phyloP scores from a whole-genome alignment of 2,113 vertebrate genomes.

The Colossoma macropomum region DNA sequence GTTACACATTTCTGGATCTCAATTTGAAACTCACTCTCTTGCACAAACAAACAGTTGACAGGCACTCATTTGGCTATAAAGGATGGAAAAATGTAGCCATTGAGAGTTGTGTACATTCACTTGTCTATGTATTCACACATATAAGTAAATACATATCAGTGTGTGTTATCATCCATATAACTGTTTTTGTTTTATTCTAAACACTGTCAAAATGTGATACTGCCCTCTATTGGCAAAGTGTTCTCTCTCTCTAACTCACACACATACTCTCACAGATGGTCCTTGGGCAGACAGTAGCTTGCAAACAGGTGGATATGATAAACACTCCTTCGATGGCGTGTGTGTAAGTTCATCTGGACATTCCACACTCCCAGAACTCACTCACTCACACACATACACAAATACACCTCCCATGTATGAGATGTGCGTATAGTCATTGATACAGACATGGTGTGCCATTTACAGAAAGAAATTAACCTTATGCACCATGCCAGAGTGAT shows the following conservation, averaged over 20 bases:
- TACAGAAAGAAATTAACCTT: too few species aligned
- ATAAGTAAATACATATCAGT: background rate
- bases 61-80: too few species aligned
- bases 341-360: background rate
- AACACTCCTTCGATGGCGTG: background rate
- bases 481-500: too few species aligned
- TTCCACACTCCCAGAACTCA: background rate
- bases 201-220: conserved; percentile 24
- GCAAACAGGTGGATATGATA: conserved; percentile 6
- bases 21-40: too few species aligned
- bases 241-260: background rate
- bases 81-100: too few species aligned
- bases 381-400: background rate
- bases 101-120: too few species aligned
- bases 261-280: background rate
- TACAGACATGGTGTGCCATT: too few species aligned
- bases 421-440: background rate
- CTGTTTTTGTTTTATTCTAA: background rate
- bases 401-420: background rate
- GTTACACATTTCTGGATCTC: too few species aligned
- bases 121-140: too few species aligned
- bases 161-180: background rate
- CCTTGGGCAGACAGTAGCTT: background rate
- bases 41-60: too few species aligned
- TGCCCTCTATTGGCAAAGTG: conserved; percentile 35